phyloP scores from a whole-genome alignment of 2,888 invertebrate species.

The Lepidocyrtoides sp. region DNA sequence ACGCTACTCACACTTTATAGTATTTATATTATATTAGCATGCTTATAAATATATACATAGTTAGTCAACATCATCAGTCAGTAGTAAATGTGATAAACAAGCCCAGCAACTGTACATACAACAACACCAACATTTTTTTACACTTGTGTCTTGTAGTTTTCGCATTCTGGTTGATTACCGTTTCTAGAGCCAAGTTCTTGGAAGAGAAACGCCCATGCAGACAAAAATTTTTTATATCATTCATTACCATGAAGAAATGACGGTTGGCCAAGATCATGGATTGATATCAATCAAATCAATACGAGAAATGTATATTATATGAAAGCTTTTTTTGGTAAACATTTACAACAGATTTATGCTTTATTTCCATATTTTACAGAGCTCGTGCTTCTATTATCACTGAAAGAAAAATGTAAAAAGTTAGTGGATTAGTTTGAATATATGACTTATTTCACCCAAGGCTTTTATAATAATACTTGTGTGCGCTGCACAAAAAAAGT shows the following conservation, averaged over 20 bases:
- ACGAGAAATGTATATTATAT: neutral
- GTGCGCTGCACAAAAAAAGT: too few relatives aligned
- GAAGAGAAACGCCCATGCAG: constrained; percentile 38
- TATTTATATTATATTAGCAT: too few relatives aligned
- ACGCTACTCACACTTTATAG: too few relatives aligned
- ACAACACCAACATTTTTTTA: too few relatives aligned
- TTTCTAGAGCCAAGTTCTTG: constrained; percentile 18
- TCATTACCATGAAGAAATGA: constrained; percentile 5
- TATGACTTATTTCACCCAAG: neutral
- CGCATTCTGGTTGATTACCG: neutral
- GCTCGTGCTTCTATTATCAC: neutral
- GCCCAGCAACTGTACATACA: too few relatives aligned
- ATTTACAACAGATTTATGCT: neutral
- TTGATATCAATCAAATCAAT: neutral
- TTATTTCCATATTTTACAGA: neutral
- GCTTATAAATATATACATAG: too few relatives aligned
- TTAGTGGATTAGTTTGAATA: neutral
- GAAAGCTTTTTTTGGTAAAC: neutral
- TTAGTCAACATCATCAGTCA: too few relatives aligned
- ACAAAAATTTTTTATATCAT: constrained; percentile 36
- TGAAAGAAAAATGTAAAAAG: neutral
- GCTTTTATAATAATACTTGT: too few relatives aligned
- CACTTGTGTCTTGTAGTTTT: neutral
- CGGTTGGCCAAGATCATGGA: constrained; percentile 14
- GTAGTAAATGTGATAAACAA: too few relatives aligned